Conservation (phyloP, 37 sponge, comb jelly and placozoan genomes). For the Petrosia ficiformis region DNA sequence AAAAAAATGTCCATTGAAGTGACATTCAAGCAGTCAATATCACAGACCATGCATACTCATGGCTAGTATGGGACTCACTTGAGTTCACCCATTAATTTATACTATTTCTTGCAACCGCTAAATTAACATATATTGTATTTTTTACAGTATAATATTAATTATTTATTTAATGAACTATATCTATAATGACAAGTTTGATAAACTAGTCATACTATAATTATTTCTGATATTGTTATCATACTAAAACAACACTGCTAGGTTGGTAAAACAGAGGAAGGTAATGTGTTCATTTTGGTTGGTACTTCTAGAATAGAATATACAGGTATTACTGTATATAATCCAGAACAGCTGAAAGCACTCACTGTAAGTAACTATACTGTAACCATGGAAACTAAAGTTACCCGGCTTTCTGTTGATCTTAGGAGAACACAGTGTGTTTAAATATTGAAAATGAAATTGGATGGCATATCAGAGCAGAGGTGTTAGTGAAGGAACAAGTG, state of each 20-base stretch:
- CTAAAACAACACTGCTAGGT: no score
- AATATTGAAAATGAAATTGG: slow-evolving; percentile 8
- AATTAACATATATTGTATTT: no score
- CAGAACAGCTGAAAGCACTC: slow-evolving; percentile 29
- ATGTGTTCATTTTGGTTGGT: slow-evolving; percentile 51
- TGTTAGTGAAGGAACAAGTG: not conserved
- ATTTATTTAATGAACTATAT: no score
- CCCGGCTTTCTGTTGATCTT: slow-evolving; percentile 28
- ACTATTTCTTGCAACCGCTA: no score
- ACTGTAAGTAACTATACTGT: not conserved
- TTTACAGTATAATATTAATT: no score
- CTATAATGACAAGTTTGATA: slow-evolving; percentile 4
- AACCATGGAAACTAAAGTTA: not conserved
- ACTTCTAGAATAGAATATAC: slow-evolving; percentile 4
- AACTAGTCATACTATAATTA: not conserved
- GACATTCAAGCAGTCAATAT: no score
- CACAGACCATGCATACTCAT: no score
- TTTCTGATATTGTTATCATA: no score
- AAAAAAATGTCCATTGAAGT: no score
- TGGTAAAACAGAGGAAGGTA: slow-evolving; percentile 42
- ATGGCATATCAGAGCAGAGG: not conserved
- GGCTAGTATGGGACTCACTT: no score
- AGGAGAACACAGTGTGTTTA: slow-evolving; percentile 1
- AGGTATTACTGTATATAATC: slow-evolving; percentile 14
- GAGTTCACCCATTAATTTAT: no score